phyloP scores from a whole-genome alignment of 2,888 invertebrate genomes.

The Deroplatys truncata region DNA sequence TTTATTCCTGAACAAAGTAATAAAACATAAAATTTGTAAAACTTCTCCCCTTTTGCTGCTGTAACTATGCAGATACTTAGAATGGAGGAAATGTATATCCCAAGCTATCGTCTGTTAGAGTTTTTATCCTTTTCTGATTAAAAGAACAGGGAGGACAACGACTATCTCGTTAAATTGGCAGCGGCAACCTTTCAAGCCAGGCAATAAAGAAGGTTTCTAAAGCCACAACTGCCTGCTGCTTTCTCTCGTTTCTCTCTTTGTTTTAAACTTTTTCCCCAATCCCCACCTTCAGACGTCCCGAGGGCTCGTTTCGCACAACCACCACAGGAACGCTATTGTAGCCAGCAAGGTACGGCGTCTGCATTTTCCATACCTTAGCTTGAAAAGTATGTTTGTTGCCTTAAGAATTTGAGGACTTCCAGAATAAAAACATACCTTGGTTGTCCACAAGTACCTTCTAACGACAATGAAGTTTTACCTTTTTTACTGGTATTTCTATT shows the following conservation, averaged over 20 bases:
- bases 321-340: neutral
- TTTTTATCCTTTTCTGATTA: neutral
- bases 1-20: too few species aligned
- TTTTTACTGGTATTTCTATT: too few species aligned
- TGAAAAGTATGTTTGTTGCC: neutral
- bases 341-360: neutral
- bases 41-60: too few species aligned
- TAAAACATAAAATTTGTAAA: too few species aligned
- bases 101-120: too few species aligned
- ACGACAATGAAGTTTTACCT: too few species aligned
- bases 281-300: neutral
- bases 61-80: too few species aligned
- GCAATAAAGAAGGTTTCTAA: neutral
- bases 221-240: neutral
- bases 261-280: neutral
- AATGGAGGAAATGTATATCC: too few species aligned
- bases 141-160: neutral
- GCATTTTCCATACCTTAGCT: neutral
- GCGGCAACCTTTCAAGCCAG: neutral
- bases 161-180: neutral
- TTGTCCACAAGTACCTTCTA: too few species aligned
- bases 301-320: neutral
- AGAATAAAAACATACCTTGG: too few species aligned
- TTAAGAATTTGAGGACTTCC: too few species aligned
- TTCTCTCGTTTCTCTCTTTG: neutral